These are phyloP conservation scores for Coracopsis vasa DNA, from an alignment of 2,113 vertebrate species.

Conservation along the genomic window DNA sequence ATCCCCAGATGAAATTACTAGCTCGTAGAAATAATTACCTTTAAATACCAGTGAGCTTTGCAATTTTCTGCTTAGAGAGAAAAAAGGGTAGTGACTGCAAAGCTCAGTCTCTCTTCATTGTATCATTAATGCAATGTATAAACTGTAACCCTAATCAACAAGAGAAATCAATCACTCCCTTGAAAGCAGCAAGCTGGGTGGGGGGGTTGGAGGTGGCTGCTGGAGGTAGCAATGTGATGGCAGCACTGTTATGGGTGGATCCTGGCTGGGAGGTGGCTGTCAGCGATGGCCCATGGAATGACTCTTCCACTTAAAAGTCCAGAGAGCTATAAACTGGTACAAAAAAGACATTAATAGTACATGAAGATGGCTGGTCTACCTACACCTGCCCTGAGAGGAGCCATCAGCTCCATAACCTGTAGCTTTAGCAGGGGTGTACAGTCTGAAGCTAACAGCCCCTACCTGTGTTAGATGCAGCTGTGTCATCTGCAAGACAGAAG, in stretches of 20 bases:
- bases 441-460: background rate
- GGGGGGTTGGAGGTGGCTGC: background rate
- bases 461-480: fast-evolving
- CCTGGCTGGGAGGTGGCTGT: background rate
- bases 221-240: background rate
- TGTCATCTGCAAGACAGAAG: background rate
- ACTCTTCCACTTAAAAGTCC: background rate
- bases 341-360: background rate
- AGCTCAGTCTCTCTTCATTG: background rate
- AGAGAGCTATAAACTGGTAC: background rate
- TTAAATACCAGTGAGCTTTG: conserved; percentile 10
- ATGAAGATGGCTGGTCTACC: background rate
- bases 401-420: background rate
- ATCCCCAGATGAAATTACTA: background rate
- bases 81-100: background rate
- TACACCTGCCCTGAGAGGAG: background rate
- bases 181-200: background rate
- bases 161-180: background rate
- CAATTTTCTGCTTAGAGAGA: background rate
- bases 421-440: background rate
- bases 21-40: background rate
- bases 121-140: background rate
- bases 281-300: background rate
- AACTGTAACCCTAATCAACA: background rate
- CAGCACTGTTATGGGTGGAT: background rate